Base-by-base conservation (phyloP, 2,113 vertebrate genomes). In the Coracopsis vasa region DNA sequence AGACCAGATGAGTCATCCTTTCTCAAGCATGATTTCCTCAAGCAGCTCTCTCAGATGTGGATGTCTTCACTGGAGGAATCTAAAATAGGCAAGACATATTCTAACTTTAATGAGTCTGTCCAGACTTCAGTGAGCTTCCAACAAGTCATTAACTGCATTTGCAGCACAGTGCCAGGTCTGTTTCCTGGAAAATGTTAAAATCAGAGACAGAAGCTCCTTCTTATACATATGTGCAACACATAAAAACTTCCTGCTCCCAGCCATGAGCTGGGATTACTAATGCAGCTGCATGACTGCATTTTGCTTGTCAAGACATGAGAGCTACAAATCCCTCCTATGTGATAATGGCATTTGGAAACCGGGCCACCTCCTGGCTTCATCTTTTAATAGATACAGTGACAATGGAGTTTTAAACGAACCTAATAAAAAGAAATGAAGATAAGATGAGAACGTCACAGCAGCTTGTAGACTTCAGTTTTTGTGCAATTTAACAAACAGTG, bases 111-210 rank as follows among this genome's bases (percentile, higher is more conserved):
- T 72, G 72, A 87, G 37, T 56, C 50, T 80, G 86, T 51, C 56
- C 86, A 56, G 83, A 42, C 41, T 90, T 80, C 72, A 47, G 37
- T 66, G 86, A 90, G 50, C 67, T 86, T 92, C 73, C 78, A 87
- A 61, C 41, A 62, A 80, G n/a, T 51, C 50, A 42, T 67, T 71
- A 90, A 37, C 29, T 66, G 41, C 62, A 80, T 80, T 94, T 65
- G 78, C 86, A 92, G 78, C 50, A 75, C 41, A 66, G 81, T 50
- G 56, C 16, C 27, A 21, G 21, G 51, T 56, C 42, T 60, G 37
- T 75, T 90, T 94, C 78, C 62, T 87, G 78, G 72, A 86, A 90
- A 92, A 86, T 20, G 50, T 83, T 89, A 92, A 86, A 89, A 83
- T 94, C 41, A 54, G 24, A 80, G 48, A 20, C 45, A 87, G 89